phyloP scores from a whole-genome alignment of 2,888 invertebrate genomes.

The Periphyllus acericola region DNA sequence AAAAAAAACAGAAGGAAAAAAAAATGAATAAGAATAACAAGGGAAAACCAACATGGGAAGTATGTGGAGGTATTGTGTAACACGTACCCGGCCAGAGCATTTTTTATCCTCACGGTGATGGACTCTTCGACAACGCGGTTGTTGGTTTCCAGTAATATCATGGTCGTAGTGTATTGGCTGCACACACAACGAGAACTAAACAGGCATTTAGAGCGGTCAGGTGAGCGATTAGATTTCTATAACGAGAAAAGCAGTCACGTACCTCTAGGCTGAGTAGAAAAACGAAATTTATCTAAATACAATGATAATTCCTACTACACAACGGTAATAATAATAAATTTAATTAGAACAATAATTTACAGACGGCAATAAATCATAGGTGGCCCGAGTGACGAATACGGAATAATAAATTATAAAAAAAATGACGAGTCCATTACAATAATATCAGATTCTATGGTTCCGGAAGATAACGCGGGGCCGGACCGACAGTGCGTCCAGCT shows the following conservation, averaged over 20 bases:
- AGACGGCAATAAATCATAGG: too few species aligned
- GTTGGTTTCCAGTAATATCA: conserved; percentile 98
- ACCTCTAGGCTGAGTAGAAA: too few species aligned
- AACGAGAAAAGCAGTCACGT: not conserved
- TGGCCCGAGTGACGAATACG: too few species aligned
- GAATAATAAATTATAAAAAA: too few species aligned
- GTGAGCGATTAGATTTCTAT: not conserved
- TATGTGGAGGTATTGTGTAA: too few species aligned
- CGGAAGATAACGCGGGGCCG: conserved; percentile 53
- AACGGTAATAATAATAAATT: too few species aligned
- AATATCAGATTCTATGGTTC: not conserved
- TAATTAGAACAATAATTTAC: too few species aligned
- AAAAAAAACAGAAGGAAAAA: not conserved
- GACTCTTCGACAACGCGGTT: conserved; percentile 99
- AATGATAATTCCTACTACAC: too few species aligned
- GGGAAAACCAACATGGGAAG: not conserved
- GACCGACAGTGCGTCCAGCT: conserved; percentile 12
- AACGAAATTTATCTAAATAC: too few species aligned
- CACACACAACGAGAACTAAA: conserved; percentile 18
- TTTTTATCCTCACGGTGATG: conserved; percentile 92
- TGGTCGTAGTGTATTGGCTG: conserved; percentile 66
- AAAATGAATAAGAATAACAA: not conserved
- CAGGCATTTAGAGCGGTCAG: conserved; percentile 8
- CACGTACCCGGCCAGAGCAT: conserved; percentile 94
- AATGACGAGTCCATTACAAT: too few species aligned